Conservation (phyloP, 2,797 vertebrate species). For the Miichthys miiuy region DNA sequence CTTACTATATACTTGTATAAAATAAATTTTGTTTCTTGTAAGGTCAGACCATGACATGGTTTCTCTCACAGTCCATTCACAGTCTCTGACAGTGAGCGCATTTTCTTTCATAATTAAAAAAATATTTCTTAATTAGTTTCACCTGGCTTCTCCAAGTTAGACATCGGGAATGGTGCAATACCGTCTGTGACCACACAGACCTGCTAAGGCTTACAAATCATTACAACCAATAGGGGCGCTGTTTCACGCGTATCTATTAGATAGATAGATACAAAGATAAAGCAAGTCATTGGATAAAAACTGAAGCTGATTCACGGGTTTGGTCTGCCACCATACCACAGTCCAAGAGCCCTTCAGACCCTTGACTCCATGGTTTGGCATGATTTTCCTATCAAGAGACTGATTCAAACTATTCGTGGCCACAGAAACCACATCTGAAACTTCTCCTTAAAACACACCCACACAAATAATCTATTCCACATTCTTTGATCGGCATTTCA, state of each 20-base stretch:
- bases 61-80: background rate
- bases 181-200: background rate
- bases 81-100: no score
- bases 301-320: background rate
- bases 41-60: no score
- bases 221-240: slow-evolving; percentile 21
- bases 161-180: background rate
- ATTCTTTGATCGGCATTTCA: slow-evolving; percentile 13
- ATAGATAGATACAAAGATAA: background rate
- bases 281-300: background rate
- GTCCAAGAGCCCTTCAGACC: background rate
- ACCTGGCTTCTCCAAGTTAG: background rate
- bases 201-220: background rate
- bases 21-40: background rate
- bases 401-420: slow-evolving; percentile 11
- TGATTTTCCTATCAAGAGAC: slow-evolving; percentile 3
- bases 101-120: background rate
- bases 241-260: background rate
- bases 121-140: background rate
- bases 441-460: slow-evolving; percentile 29
- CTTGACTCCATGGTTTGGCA: background rate
- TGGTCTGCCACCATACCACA: background rate
- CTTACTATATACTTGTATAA: no score
- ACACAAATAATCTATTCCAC: slow-evolving; percentile 6
- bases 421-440: slow-evolving; percentile 31